A percentile compares a stretch with the other conserved stretches of the same genome.
phyloP scores from a whole-genome alignment of 2,888 invertebrate species.

The Creontiades dilutus region DNA sequence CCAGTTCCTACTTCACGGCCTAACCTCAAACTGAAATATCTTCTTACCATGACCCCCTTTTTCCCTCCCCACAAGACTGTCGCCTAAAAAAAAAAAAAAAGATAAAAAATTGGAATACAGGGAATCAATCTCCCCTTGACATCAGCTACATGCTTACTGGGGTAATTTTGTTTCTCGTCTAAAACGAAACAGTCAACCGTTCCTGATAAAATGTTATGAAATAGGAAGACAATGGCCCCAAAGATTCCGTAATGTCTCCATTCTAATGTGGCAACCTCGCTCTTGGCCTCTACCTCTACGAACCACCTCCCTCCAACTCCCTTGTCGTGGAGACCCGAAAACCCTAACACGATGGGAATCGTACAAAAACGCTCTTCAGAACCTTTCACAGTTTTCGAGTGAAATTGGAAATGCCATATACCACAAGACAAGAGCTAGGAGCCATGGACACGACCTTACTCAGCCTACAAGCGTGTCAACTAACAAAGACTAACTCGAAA shows the following conservation, averaged over 20 bases:
- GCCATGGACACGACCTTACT: too few species aligned
- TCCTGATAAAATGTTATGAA: not conserved
- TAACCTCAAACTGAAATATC: constrained; percentile 66
- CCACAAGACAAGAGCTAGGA: too few species aligned
- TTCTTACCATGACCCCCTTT: constrained; percentile 55
- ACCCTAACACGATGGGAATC: too few species aligned
- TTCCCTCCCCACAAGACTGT: not conserved
- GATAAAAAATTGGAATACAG: not conserved
- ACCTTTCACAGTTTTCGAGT: too few species aligned
- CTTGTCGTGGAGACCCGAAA: too few species aligned
- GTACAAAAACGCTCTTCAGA: too few species aligned
- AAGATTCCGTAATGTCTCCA: not conserved
- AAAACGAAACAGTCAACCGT: not conserved
- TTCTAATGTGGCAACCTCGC: constrained; percentile 26
- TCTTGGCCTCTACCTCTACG: constrained; percentile 14
- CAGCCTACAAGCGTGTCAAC: too few species aligned
- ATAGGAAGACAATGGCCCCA: constrained; percentile 15
- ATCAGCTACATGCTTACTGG: not conserved
- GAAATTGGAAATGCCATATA: too few species aligned
- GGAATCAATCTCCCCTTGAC: too few species aligned
- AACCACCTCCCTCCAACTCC: not conserved
- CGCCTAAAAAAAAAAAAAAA: not conserved
- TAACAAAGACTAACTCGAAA: too few species aligned
- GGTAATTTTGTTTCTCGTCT: not conserved
- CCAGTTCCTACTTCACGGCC: constrained; percentile 33